phyloP scores from a whole-genome alignment of 1,140 invertebrate genomes.

The Antheraea pernyi region DNA sequence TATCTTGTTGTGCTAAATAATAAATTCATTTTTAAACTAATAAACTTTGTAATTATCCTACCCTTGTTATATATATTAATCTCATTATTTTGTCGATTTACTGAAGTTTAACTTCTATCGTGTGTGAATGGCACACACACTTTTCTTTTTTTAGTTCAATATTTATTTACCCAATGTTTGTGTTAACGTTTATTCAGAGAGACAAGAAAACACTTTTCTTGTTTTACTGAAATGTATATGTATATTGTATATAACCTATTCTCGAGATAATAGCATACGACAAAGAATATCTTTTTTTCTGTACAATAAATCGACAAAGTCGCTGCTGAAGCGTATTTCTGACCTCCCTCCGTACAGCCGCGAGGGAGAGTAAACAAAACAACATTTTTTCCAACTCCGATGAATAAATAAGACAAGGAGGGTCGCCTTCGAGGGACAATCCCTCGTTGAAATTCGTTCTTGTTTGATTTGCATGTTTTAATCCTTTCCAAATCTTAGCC shows the following conservation, averaged over 20 bases:
- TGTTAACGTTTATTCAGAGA: too few relatives aligned
- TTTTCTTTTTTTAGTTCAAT: too few relatives aligned
- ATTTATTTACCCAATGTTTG: too few relatives aligned
- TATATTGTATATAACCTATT: not conserved
- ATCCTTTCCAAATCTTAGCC: constrained; percentile 61
- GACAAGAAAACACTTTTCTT: not conserved
- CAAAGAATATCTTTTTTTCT: constrained; percentile 12
- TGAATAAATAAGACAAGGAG: constrained; percentile 77
- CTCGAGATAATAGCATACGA: too few relatives aligned
- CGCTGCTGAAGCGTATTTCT: constrained; percentile 49
- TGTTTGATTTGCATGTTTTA: constrained; percentile 77
- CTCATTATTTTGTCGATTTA: too few relatives aligned
- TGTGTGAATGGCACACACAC: too few relatives aligned
- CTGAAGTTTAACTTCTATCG: too few relatives aligned
- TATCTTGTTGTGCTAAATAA: too few relatives aligned
- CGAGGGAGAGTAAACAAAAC: constrained; percentile 62
- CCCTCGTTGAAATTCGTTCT: constrained; percentile 58
- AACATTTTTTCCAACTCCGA: constrained; percentile 71
- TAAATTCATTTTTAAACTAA: too few relatives aligned
- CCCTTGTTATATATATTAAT: too few relatives aligned
- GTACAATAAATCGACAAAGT: constrained; percentile 59
- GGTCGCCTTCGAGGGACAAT: constrained; percentile 46
- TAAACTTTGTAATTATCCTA: too few relatives aligned
- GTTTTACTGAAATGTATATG: not conserved
- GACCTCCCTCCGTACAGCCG: constrained; percentile 40